These are phyloP conservation scores for Tilapia sparmanii DNA, from an alignment of 2,113 vertebrate genomes.

Conservation along the genomic window DNA sequence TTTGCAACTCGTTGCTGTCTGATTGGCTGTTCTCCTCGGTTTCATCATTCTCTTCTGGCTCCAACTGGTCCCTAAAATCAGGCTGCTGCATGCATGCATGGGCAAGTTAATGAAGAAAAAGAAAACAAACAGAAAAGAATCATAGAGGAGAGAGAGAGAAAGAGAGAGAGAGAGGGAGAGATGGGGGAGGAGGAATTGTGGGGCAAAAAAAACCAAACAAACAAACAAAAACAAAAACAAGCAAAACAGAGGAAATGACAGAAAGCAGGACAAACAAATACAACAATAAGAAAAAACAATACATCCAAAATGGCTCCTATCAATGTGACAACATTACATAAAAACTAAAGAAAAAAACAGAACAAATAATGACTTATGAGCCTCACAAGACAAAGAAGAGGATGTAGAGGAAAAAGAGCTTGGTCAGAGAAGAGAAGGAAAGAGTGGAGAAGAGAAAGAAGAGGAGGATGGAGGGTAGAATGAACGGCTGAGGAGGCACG, in stretches of 20 bases:
- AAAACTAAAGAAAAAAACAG: conserved; percentile 41
- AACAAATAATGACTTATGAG: conserved; percentile 63
- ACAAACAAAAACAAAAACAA: conserved; percentile 22
- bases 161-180: conserved; percentile 37
- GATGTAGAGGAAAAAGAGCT: conserved; percentile 86
- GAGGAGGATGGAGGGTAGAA: conserved; percentile 80
- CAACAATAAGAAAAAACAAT: conserved; percentile 41
- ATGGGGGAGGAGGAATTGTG: conserved; percentile 11
- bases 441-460: conserved; percentile 82
- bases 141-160: conserved; percentile 55
- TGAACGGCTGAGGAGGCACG: conserved; percentile 71
- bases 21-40: conserved; percentile 69
- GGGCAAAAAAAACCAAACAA: conserved; percentile 13
- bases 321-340: conserved; percentile 68
- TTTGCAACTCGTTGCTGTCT: conserved; percentile 54
- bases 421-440: conserved; percentile 79
- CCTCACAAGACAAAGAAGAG: conserved; percentile 89
- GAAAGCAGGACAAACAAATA: conserved; percentile 60
- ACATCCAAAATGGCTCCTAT: conserved; percentile 66
- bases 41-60: conserved; percentile 65
- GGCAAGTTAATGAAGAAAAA: conserved; percentile 89
- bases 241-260: conserved; percentile 31
- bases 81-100: conserved; percentile 87
- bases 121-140: conserved; percentile 51
- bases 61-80: conserved; percentile 87